Percentiles rank a stretch among this genome's conserved stretches.
Conservation (phyloP, 2,797 vertebrate genomes). For the Epinephelus malabaricus region DNA sequence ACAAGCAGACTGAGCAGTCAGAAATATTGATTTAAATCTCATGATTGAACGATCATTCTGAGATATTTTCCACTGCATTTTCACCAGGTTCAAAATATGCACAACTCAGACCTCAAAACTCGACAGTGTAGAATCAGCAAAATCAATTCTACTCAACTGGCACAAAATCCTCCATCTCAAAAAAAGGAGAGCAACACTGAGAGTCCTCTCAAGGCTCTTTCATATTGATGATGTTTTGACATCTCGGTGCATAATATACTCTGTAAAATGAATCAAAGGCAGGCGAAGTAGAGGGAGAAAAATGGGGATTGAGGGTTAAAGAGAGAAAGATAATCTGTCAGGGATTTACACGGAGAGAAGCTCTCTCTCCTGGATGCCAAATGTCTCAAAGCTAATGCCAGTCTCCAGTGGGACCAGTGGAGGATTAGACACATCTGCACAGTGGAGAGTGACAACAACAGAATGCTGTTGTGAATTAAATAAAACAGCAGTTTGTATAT, state of each 20-base stretch:
- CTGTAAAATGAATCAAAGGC: conserved; percentile 56
- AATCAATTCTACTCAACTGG: conserved; percentile 59
- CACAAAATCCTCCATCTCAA: conserved; percentile 52
- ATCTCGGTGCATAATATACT: conserved; percentile 50
- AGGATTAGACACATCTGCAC: conserved; percentile 66
- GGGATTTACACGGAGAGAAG: conserved; percentile 63
- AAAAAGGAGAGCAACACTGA: conserved; percentile 42
- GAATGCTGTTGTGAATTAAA: conserved; percentile 51
- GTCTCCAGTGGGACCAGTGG: conserved; percentile 44
- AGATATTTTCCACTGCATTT: background rate
- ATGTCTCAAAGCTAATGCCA: conserved; percentile 57
- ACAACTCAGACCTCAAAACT: conserved; percentile 7
- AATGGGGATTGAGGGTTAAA: conserved; percentile 18
- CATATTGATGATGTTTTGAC: conserved; percentile 75
- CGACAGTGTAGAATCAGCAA: conserved; percentile 19
- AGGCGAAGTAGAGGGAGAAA: conserved; percentile 30
- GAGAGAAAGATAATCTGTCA: conserved; percentile 63
- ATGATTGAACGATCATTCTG: background rate
- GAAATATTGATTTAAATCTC: conserved; percentile 6
- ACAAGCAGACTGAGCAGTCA: background rate
- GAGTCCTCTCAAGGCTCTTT: conserved; percentile 55
- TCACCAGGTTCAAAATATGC: conserved; percentile 19
- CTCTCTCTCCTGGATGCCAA: conserved; percentile 61
- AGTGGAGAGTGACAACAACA: conserved; percentile 55
- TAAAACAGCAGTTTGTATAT: conserved; percentile 34